Conservation (phyloP, 2,888 invertebrate species). For the Aporophyla nigra region DNA sequence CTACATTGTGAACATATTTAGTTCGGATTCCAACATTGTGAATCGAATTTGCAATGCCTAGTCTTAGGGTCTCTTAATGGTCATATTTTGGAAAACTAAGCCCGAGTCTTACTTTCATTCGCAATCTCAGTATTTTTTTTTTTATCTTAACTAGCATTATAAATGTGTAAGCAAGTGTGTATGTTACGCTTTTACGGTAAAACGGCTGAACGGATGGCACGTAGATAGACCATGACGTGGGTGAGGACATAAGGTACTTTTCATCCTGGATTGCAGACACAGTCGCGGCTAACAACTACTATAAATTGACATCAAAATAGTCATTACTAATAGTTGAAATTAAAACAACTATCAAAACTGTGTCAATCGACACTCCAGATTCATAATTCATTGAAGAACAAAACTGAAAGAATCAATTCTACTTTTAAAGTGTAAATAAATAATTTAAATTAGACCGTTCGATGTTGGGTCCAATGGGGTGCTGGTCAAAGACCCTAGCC, state of each 20-base stretch:
- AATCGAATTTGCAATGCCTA: not conserved
- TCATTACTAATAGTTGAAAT: too few relatives aligned
- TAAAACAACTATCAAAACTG: conserved; percentile 26
- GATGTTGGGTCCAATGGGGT: conserved; percentile 33
- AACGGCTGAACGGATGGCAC: too few relatives aligned
- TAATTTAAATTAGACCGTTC: conserved; percentile 47
- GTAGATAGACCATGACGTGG: too few relatives aligned
- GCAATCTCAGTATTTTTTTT: too few relatives aligned
- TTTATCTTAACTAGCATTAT: too few relatives aligned
- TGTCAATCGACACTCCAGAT: conserved; percentile 23
- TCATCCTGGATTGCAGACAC: too few relatives aligned
- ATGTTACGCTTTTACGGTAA: too few relatives aligned
- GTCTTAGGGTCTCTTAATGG: not conserved
- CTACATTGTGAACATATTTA: not conserved
- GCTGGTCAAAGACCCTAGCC: conserved; percentile 55
- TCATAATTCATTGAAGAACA: conserved; percentile 28
- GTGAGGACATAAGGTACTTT: too few relatives aligned
- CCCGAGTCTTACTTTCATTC: too few relatives aligned
- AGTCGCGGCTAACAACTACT: too few relatives aligned
- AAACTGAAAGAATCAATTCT: conserved; percentile 29
- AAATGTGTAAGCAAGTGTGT: too few relatives aligned
- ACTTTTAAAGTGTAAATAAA: conserved; percentile 47
- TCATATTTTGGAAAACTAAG: not conserved
- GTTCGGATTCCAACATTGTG: not conserved
- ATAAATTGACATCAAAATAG: too few relatives aligned